phyloP scores from a whole-genome alignment of 1,140 invertebrate species.

The Drosophila prosaltans region DNA sequence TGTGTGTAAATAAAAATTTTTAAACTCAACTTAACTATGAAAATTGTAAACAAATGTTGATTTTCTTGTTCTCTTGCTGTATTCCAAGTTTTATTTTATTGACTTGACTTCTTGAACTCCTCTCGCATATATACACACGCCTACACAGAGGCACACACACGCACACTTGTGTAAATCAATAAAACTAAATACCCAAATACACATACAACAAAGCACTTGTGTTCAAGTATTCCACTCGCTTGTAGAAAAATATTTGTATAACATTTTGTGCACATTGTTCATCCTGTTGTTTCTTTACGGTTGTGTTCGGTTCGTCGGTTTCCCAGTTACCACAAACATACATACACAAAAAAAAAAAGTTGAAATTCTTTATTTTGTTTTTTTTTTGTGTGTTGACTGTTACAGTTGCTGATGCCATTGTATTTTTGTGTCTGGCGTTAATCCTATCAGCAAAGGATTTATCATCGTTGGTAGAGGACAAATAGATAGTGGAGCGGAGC shows the following conservation, averaged over 20 bases:
- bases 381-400: not conserved
- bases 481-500: constrained; percentile 3
- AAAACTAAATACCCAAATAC: constrained; percentile 18
- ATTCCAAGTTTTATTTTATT: not conserved
- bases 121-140: not conserved
- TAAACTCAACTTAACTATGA: no score
- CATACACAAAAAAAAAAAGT: not conserved
- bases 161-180: not conserved
- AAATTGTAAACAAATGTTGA: not conserved
- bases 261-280: constrained; percentile 27
- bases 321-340: constrained; percentile 14
- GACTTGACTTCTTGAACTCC: not conserved
- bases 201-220: constrained; percentile 13
- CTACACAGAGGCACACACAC: not conserved
- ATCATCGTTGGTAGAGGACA: constrained; percentile 4
- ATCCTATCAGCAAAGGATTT: constrained; percentile 27
- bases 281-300: constrained; percentile 14
- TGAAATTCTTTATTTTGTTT: not conserved
- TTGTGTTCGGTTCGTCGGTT: constrained; percentile 12
- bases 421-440: constrained; percentile 18
- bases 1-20: no score
- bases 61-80: not conserved
- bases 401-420: constrained; percentile 12
- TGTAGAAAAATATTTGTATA: constrained; percentile 22
- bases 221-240: constrained; percentile 19